Percentiles rank a stretch among this genome's conserved stretches.
These are phyloP conservation scores for Amorpha juglandis DNA, from an alignment of 2,888 invertebrate species.

Conservation along the genomic window DNA sequence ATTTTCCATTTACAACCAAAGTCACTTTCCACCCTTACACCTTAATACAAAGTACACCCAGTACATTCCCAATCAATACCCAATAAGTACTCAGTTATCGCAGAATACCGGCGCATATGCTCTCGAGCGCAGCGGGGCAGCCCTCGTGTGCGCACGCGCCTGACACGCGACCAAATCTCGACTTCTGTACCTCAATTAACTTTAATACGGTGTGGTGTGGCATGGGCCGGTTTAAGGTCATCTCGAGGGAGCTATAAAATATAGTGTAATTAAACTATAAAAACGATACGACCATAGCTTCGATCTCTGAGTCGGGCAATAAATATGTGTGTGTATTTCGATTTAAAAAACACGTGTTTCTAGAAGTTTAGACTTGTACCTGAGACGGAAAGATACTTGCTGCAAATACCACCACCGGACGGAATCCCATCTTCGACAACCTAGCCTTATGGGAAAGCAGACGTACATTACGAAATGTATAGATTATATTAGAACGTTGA, in stretches of 20 bases:
- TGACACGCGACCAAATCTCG: constrained; percentile 27
- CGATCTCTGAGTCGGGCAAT: no score
- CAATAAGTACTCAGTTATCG: background rate
- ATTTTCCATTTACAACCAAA: background rate
- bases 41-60: constrained; percentile 17
- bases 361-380: no score
- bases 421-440: no score
- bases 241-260: background rate
- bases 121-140: constrained; percentile 27
- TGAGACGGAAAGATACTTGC: no score
- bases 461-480: no score
- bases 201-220: constrained; percentile 2
- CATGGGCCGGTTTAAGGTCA: background rate
- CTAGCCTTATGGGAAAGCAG: no score
- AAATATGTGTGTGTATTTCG: no score
- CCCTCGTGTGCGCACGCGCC: constrained; percentile 30
- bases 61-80: background rate
- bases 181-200: constrained; percentile 29
- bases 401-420: no score
- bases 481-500: background rate
- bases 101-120: constrained; percentile 24
- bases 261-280: background rate
- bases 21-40: background rate
- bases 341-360: no score
- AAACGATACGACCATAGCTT: no score